Evolutionary conservation across 2,113 vertebrate species (phyloP).

Genomic region (Tragelaphus scriptus): DNA sequence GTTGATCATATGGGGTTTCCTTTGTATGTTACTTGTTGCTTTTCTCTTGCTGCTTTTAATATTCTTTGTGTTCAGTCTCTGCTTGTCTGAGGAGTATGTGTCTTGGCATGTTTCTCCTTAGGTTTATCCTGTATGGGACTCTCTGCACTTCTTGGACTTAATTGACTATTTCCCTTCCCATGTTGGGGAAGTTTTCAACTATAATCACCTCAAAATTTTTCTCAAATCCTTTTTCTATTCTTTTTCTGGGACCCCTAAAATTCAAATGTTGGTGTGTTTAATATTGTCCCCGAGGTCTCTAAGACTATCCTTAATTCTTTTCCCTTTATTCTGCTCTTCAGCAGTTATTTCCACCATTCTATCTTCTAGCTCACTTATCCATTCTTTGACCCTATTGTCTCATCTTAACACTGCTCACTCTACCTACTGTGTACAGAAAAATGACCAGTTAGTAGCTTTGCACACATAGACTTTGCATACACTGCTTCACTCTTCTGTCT

Average conservation of each 20-base stretch:
- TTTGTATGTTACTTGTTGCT: background rate
- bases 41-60: background rate
- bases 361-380: background rate
- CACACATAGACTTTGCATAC: background rate
- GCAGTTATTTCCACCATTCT: background rate
- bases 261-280: background rate
- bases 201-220: background rate
- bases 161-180: background rate
- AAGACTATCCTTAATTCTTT: background rate
- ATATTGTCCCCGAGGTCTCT: background rate
- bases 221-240: background rate
- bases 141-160: background rate
- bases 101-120: background rate
- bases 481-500: background rate
- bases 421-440: background rate
- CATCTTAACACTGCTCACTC: background rate
- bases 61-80: background rate
- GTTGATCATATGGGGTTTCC: background rate
- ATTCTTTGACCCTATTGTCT: background rate
- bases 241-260: background rate
- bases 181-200: background rate
- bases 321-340: background rate
- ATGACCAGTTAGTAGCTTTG: background rate
- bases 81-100: background rate
- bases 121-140: background rate